Evolutionary conservation across 2,888 invertebrate genomes (phyloP).

Genomic region (Heteromurus nitidus): DNA sequence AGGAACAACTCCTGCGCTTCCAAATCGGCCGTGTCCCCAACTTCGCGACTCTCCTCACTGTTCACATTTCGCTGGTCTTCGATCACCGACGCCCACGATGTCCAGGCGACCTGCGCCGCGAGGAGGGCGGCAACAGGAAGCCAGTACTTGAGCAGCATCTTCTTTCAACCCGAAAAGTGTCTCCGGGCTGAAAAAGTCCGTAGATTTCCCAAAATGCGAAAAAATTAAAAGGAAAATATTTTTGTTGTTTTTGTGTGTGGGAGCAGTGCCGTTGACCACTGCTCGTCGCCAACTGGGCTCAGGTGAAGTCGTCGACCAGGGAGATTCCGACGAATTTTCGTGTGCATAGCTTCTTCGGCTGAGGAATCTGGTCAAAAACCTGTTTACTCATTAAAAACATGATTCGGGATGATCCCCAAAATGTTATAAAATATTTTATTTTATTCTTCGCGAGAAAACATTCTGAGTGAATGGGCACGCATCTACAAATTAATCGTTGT

Average conservation of each 20-base stretch:
- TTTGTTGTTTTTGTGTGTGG: slow-evolving; percentile 4
- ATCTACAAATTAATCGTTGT: slow-evolving; percentile 52
- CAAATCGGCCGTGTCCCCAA: slow-evolving; percentile 61
- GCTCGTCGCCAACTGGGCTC: slow-evolving; percentile 47
- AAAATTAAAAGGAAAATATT: neutral
- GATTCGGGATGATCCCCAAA: slow-evolving; percentile 15
- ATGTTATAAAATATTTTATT: neutral
- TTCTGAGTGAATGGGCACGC: slow-evolving; percentile 23
- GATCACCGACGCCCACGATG: slow-evolving; percentile 39
- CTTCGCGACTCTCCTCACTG: slow-evolving; percentile 39
- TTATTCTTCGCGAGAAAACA: too few species aligned
- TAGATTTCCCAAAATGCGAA: neutral
- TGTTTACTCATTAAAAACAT: slow-evolving; percentile 49
- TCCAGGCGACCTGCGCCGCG: slow-evolving; percentile 49
- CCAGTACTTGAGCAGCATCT: slow-evolving; percentile 62
- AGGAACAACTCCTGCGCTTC: slow-evolving; percentile 66
- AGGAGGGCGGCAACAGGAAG: slow-evolving; percentile 61
- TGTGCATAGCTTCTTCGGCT: slow-evolving; percentile 13
- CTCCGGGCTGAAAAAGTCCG: slow-evolving; percentile 56
- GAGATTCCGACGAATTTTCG: slow-evolving; percentile 12
- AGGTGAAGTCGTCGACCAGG: slow-evolving; percentile 53
- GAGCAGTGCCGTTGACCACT: slow-evolving; percentile 62
- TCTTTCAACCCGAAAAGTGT: neutral
- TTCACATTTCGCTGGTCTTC: neutral
- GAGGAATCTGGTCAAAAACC: slow-evolving; percentile 50